Percentiles rank a stretch among this genome's conserved stretches.
These are phyloP conservation scores for Propithecus coquereli DNA, from an alignment of 2,113 vertebrate genomes.

Conservation along the genomic window DNA sequence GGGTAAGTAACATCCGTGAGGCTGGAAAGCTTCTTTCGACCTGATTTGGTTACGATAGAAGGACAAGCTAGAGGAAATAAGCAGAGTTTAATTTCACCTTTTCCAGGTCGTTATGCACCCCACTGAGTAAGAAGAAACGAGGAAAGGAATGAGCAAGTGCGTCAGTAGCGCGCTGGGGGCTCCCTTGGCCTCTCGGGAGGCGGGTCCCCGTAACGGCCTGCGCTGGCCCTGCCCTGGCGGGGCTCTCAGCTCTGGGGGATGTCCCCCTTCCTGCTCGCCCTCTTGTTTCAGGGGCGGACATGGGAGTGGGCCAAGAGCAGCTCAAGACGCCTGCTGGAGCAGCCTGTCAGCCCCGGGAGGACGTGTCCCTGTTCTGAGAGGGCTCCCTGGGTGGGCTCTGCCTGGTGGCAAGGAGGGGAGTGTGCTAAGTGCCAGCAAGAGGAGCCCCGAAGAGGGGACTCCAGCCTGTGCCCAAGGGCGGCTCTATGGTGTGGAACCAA, in stretches of 20 bases:
- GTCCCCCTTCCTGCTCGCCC: not conserved
- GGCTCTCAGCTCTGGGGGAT: not conserved
- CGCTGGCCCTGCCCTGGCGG: accelerated
- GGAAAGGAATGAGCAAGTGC: not conserved
- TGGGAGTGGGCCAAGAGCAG: not conserved
- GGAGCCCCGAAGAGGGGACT: not conserved
- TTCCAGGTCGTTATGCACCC: not conserved
- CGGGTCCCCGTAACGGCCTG: not conserved
- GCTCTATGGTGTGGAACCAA: not conserved
- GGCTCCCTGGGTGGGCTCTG: not conserved
- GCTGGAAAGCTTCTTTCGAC: not conserved
- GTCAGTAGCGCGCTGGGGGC: not conserved
- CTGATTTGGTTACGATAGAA: not conserved
- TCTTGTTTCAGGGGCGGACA: not conserved
- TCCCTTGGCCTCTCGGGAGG: accelerated
- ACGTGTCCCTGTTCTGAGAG: not conserved
- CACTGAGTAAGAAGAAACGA: not conserved
- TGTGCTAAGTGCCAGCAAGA: not conserved
- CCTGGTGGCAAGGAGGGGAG: accelerated
- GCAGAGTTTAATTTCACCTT: not conserved
- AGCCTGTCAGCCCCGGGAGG: accelerated
- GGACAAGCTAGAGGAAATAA: not conserved
- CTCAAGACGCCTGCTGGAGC: not conserved
- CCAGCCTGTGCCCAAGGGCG: not conserved
- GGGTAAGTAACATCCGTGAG: not conserved